phyloP scores from a whole-genome alignment of 2,888 invertebrate species.

The Plemyria rubiginata region DNA sequence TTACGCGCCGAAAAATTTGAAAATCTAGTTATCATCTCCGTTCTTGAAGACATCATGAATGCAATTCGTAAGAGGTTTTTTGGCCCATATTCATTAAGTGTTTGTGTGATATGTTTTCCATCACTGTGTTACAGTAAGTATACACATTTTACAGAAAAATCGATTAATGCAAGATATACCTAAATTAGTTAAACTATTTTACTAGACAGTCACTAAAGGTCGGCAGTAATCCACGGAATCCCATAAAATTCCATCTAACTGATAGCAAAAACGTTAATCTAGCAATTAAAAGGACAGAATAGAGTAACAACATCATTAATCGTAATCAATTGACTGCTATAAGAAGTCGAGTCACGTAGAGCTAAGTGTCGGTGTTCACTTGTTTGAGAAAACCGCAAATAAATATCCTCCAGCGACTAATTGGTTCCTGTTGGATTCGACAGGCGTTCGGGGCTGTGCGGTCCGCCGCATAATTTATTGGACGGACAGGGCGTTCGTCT shows the following conservation, averaged over 20 bases:
- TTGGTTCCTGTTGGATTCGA: conserved; percentile 81
- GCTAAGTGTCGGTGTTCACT: conserved; percentile 67
- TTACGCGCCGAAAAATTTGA: no score
- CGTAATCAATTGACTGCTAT: conserved; percentile 55
- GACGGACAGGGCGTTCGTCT: conserved; percentile 60
- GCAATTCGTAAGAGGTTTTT: no score
- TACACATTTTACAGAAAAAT: no score
- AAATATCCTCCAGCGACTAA: conserved; percentile 81
- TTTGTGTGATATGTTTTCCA: no score
- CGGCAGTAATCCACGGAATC: conserved; percentile 1
- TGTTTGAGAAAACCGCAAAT: conserved; percentile 79
- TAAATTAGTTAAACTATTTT: background rate
- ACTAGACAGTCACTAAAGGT: background rate
- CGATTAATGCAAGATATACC: no score
- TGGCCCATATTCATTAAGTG: no score
- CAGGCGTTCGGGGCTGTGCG: conserved; percentile 71
- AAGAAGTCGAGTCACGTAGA: conserved; percentile 65
- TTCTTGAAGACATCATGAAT: no score
- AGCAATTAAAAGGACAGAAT: conserved; percentile 18
- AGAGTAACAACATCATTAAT: conserved; percentile 43
- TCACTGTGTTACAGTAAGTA: no score
- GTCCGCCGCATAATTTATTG: conserved; percentile 80
- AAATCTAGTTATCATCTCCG: no score
- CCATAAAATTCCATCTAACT: conserved; percentile 11
- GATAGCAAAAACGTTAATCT: conserved; percentile 17